Percentiles rank a stretch among this genome's conserved stretches.
phyloP scores from a whole-genome alignment of 2,888 invertebrate species.

The Hetaerina titia region DNA sequence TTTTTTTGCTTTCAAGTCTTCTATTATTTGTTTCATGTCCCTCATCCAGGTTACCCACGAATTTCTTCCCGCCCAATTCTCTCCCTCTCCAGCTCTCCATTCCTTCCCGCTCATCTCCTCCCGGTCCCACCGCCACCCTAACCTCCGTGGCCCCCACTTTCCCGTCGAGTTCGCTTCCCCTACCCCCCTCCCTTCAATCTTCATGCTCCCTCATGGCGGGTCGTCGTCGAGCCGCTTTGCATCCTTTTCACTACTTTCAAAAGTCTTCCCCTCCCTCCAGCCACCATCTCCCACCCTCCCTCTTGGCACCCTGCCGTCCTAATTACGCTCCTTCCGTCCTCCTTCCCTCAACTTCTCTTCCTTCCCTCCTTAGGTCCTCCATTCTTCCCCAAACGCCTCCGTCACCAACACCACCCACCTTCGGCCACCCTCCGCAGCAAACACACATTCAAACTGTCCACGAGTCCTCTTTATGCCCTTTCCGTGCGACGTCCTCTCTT shows the following conservation, averaged over 20 bases:
- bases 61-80: neutral
- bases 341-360: neutral
- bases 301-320: conserved; percentile 63
- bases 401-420: neutral
- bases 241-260: conserved; percentile 59
- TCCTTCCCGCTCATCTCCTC: neutral
- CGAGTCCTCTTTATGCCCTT: neutral
- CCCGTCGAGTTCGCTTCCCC: neutral
- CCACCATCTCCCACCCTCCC: neutral
- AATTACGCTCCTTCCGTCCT: conserved; percentile 34
- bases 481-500: neutral
- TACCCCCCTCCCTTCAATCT: conserved; percentile 31
- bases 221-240: conserved; percentile 41
- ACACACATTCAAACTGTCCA: neutral
- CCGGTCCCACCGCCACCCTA: neutral
- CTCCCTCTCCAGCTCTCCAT: neutral
- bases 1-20: no score
- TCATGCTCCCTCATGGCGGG: conserved; percentile 16
- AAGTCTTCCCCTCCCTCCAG: conserved; percentile 28
- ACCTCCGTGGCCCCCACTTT: no score
- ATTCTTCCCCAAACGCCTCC: neutral
- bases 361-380: neutral
- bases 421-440: neutral
- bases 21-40: no score
- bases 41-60: no score